Base-by-base conservation (phyloP, 2,888 invertebrate genomes). In the Cephus nigrinus region DNA sequence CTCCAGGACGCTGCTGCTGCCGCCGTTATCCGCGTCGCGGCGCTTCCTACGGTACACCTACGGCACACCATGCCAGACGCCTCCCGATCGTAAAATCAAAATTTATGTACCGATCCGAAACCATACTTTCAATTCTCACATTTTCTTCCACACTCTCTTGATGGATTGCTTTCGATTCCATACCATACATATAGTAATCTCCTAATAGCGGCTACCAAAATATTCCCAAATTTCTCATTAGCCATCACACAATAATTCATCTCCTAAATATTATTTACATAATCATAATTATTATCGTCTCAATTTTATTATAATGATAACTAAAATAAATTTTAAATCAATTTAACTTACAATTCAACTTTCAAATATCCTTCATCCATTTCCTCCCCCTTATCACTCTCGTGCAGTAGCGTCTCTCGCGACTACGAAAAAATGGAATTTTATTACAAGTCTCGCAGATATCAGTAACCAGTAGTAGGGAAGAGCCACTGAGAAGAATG, bases 401-500 rank as follows among this genome's bases (percentile, higher is more conserved):
- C 23, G 5, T 55, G 23, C 23, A 23, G 23, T 23, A 23, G 55
- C 55, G 9, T 23, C 23, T 9, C 23, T 55, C 55, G 55, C 55
- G 23, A 23, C 9, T 55, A 55, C 55, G 9, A 23, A 55, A 55
- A 23, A 55, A 55, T 55, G 23, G 23, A 55, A 55, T 55, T 55
- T 55, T 55, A 55, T 23, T 23, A 55, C 55, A 23, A 55, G 9
- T 23, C 9, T 55, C 55, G 55, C 55, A 55, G 55, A 55, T 55
- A 55, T 55, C 55, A 55, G 55, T 55, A 55, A 55, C 55, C 55
- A 55, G 55, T 55, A 55, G 55, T 55, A 55, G 55, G 55, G 55
- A 55, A 55, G 55, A 55, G 23, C 83, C 84, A 85, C 85, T 84
- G 84, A 81, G 80, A 84, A 85, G 83, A 85, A 85, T 87, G 83